phyloP scores from a whole-genome alignment of 2,113 vertebrate genomes.

The Leptodactylus fuscus region DNA sequence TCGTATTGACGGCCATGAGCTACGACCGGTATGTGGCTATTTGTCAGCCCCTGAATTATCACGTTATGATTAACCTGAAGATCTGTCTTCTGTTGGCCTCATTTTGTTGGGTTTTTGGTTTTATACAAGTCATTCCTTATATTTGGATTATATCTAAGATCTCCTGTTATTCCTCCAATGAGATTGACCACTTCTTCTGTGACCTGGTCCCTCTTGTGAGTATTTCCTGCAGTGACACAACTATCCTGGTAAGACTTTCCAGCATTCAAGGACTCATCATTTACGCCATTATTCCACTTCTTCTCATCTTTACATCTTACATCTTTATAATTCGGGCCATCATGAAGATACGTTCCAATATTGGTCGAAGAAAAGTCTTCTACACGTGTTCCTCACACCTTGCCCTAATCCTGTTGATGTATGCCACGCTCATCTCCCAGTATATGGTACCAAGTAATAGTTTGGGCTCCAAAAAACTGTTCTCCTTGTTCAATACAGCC shows the following conservation, averaged over 20 bases:
- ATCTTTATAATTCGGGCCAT: neutral
- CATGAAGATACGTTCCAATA: neutral
- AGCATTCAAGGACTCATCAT: neutral
- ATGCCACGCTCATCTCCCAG: neutral
- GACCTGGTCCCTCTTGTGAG: neutral
- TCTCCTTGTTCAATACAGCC: neutral
- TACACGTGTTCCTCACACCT: slow-evolving; percentile 9
- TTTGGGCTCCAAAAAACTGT: neutral
- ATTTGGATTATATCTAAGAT: neutral
- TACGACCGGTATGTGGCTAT: neutral
- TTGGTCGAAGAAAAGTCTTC: neutral
- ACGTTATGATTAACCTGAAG: neutral
- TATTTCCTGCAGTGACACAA: neutral
- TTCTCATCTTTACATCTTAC: neutral
- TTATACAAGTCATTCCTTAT: neutral
- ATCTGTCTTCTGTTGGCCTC: neutral
- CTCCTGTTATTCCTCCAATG: neutral
- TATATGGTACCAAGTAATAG: neutral
- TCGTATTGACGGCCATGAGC: neutral
- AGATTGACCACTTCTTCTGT: neutral
- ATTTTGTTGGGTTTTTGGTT: neutral
- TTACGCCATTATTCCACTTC: neutral
- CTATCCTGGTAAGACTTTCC: neutral
- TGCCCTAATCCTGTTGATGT: neutral
- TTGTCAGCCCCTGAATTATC: neutral